Conservation (phyloP, 2,113 vertebrate genomes). For the Emydura subglobosa region DNA sequence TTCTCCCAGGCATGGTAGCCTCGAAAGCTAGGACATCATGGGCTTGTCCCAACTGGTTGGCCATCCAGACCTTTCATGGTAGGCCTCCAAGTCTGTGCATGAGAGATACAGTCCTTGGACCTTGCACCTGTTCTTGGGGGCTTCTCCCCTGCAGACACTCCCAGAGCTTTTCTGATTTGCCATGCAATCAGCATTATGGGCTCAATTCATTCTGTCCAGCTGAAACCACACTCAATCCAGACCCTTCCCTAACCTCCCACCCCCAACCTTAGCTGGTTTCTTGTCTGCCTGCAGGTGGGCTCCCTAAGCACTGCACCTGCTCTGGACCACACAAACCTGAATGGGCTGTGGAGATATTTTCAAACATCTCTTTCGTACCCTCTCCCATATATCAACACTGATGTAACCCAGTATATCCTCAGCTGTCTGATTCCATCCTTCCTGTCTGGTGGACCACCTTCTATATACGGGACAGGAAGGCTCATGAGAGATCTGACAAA, state of each 20-base stretch:
- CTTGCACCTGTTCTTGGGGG: not conserved
- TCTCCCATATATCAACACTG: not conserved
- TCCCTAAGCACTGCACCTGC: not conserved
- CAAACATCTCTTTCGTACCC: not conserved
- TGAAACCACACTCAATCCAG: not conserved
- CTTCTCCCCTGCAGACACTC: accelerated
- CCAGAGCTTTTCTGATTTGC: not conserved
- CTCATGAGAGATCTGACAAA: not conserved
- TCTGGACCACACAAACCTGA: not conserved
- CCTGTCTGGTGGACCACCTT: no score
- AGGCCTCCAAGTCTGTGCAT: not conserved
- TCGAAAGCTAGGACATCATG: not conserved
- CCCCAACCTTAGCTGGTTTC: accelerated
- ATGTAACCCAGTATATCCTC: not conserved
- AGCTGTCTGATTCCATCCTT: not conserved
- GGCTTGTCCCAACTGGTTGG: not conserved
- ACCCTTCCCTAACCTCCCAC: not conserved
- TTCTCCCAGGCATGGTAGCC: not conserved
- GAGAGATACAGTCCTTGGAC: not conserved
- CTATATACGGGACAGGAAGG: accelerated
- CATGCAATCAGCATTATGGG: accelerated
- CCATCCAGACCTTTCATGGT: not conserved
- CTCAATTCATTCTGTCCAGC: not conserved
- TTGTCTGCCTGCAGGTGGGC: not conserved
- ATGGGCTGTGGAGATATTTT: not conserved